Base-by-base conservation (phyloP, 92 coral and sea anemone species). In the Paramuricea clavata region DNA sequence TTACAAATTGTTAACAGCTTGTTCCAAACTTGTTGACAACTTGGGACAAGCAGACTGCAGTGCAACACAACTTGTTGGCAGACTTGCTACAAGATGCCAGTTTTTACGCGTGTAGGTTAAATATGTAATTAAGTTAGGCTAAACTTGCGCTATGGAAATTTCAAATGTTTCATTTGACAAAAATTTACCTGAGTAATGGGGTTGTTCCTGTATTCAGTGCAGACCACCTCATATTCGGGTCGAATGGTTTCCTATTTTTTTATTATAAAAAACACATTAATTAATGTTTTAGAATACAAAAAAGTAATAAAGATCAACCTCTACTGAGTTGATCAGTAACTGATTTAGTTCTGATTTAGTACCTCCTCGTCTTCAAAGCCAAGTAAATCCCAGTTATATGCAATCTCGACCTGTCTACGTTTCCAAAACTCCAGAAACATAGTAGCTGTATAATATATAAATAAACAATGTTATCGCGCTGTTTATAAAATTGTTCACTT, bases 391-490 rank as follows among this genome's bases (percentile, higher is more conserved):
- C 98, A 95, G 68, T 95, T 94, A 57, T 95, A 94, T 2, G 97
- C 97, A 65, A 95, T 95, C 86, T 95, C 98, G 43, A 97, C 94
- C 74, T 95, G 98, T 23, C 95, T 83, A 54, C 98, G 91, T 83
- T 95, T 95, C 98, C 98, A 95, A 76, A 94, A 94, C 64, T 94
- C 98, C 50, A 95, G 94, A 82, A 95, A 95, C 97, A 93, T 94
- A 76, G 98, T 95, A 49, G 98, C 98, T 95, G 59, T n/a, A n/a
- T n/a, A n/a, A n/a, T n/a, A n/a, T n/a, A n/a, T n/a, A n/a, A n/a
- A n/a, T n/a, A n/a, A n/a, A n/a, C n/a, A n/a, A n/a, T n/a, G n/a
- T n/a, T n/a, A n/a, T n/a, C n/a, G n/a, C n/a, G n/a, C n/a, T n/a
- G n/a, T n/a, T n/a, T n/a, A n/a, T n/a, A n/a, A n/a, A n/a, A n/a